Evolutionary conservation across 2,888 invertebrate species (phyloP).

Genomic region (Lottia gigantea): DNA sequence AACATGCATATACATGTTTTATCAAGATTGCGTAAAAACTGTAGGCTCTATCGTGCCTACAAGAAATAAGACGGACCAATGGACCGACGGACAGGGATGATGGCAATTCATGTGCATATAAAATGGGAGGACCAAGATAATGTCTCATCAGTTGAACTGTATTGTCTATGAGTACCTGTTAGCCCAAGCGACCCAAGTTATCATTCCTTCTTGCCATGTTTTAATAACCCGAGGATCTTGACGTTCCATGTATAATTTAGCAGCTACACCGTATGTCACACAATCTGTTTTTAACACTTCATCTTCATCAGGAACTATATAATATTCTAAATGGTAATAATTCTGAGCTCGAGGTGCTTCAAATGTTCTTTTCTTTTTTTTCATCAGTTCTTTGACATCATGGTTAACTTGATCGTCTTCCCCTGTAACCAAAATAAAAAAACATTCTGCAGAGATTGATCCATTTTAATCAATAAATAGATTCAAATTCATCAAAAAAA

Average conservation of each 20-base stretch:
- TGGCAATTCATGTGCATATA: too few species aligned
- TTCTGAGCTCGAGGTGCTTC: constrained; percentile 63
- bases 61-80: too few species aligned
- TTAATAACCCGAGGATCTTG: constrained; percentile 62
- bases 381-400: constrained; percentile 47
- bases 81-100: too few species aligned
- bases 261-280: constrained; percentile 63
- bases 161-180: constrained; percentile 50
- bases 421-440: constrained; percentile 25
- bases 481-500: too few species aligned
- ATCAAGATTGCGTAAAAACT: too few species aligned
- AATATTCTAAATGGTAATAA: constrained; percentile 66
- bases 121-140: background rate
- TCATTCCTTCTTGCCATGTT: constrained; percentile 65
- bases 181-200: constrained; percentile 67
- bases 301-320: constrained; percentile 59
- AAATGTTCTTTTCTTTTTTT: constrained; percentile 57
- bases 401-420: constrained; percentile 49
- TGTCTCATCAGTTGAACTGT: too few species aligned
- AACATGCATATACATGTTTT: too few species aligned
- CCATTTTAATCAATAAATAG: too few species aligned
- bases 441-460: background rate
- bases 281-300: constrained; percentile 63
- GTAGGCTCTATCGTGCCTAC: too few species aligned
- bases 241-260: constrained; percentile 64